Conservation (phyloP, 2,888 invertebrate species). For the Baronia brevicornis region DNA sequence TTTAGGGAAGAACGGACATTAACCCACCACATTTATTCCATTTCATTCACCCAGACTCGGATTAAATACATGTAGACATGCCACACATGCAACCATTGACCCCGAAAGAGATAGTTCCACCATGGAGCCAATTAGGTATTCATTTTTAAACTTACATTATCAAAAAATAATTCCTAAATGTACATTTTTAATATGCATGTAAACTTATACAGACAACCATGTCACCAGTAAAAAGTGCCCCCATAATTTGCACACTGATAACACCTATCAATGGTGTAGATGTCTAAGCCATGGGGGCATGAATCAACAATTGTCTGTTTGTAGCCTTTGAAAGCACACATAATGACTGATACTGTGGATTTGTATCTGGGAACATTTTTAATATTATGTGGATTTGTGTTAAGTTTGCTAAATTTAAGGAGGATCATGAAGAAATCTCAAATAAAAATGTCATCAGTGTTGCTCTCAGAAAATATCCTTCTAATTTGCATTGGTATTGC, state of each 20-base stretch:
- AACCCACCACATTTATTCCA: too few relatives aligned
- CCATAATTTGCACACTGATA: slow-evolving; percentile 56
- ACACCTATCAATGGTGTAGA: slow-evolving; percentile 29
- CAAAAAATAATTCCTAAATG: neutral
- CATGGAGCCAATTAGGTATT: too few relatives aligned
- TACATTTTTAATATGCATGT: neutral
- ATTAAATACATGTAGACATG: too few relatives aligned
- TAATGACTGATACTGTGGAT: slow-evolving; percentile 47
- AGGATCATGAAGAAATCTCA: slow-evolving; percentile 37
- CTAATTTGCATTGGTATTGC: slow-evolving; percentile 55
- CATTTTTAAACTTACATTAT: too few relatives aligned
- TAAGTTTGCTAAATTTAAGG: slow-evolving; percentile 53
- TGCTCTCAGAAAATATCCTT: slow-evolving; percentile 59
- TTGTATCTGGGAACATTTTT: slow-evolving; percentile 55
- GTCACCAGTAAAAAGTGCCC: slow-evolving; percentile 37
- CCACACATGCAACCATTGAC: too few relatives aligned
- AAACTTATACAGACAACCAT: neutral
- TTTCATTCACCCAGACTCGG: too few relatives aligned
- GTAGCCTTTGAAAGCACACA: slow-evolving; percentile 21
- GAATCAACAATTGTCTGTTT: slow-evolving; percentile 23
- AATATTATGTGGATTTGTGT: slow-evolving; percentile 46
- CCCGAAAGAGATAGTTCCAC: too few relatives aligned
- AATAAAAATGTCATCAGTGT: slow-evolving; percentile 36
- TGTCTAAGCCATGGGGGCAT: slow-evolving; percentile 43
- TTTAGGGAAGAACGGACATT: too few relatives aligned